A percentile compares a stretch with the other conserved stretches of the same genome.
phyloP scores from a whole-genome alignment of 2,113 vertebrate species.

The Siphamia tubifer region DNA sequence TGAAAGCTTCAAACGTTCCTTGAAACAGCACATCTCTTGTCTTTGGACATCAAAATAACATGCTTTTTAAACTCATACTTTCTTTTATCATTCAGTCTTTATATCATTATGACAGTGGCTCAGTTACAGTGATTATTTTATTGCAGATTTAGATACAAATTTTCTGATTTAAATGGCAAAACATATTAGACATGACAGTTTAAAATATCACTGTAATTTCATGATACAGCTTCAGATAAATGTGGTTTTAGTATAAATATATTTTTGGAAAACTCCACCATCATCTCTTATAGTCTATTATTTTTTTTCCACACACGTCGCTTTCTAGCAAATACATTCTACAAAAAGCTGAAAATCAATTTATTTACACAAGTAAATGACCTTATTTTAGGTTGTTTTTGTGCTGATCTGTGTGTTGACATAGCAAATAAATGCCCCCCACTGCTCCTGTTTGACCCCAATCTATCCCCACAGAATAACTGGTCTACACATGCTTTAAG shows the following conservation, averaged over 20 bases:
- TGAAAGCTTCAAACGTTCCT: conserved; percentile 26
- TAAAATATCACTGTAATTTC: too few species aligned
- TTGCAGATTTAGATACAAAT: too few species aligned
- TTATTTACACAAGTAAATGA: neutral
- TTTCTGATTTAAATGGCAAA: too few species aligned
- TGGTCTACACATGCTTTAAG: conserved; percentile 42
- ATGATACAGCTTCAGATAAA: too few species aligned
- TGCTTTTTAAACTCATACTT: neutral
- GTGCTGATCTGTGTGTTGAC: conserved; percentile 9
- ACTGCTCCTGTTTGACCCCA: conserved; percentile 52
- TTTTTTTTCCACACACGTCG: too few species aligned
- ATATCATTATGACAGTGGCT: neutral
- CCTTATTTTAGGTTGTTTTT: neutral
- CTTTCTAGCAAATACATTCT: too few species aligned
- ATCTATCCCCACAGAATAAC: conserved; percentile 46
- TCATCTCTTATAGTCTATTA: too few species aligned
- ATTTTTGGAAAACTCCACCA: too few species aligned
- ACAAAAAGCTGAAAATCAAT: neutral
- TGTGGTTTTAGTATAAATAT: too few species aligned
- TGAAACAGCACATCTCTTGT: conserved; percentile 20
- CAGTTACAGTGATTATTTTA: too few species aligned
- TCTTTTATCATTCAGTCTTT: neutral
- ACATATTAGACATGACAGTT: too few species aligned
- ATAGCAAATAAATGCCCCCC: conserved; percentile 21
- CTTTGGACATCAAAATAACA: conserved; percentile 11